Evolutionary conservation across 2,888 invertebrate species (phyloP), one percentile per base, ranked within the genome.

Genomic region (Noctua janthina): DNA sequence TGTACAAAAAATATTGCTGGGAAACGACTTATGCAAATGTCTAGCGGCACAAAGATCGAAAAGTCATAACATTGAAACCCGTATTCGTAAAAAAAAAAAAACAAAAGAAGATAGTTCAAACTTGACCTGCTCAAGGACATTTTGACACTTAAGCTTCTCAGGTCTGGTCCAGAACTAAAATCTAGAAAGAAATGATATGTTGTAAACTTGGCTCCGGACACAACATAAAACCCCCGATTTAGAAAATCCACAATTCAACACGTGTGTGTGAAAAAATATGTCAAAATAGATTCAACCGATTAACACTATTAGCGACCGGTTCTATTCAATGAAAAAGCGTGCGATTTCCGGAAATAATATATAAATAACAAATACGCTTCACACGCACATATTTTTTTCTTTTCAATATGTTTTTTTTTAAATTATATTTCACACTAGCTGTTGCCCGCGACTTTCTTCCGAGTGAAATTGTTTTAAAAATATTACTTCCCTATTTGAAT

Each of bases 251-350:
- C 49, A 66, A 49, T 39, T 51, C 15, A n/a, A 39, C 66, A 83
- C 56, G 46, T 59, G 29, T 17, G n/a, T 66, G 43, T 49, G 39
- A 56, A n/a, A 66, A 69, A 35, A 29, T 8, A 20, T 66, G 43
- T 77, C 29, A 51, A 81, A 77, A 83, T 67, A 67, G 66, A 71
- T 66, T 77, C 13, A 56, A 83, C 0, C n/a, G 35, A 83, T 71
- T 78, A 35, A 59, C 51, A 20, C 51, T 59, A 46, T 71, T 67
- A 83, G 67, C 29, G 35, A 78, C 78, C 69, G 78, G 83, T 71
- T 74, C n/a, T 29, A 23, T 46, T 67, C 10, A 51, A 71, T 71
- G 35, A 46, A 66, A 51, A 6, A 76, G 23, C 43, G 43, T 11
- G 51, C 35, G n/a, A 70, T 67, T 66, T 67, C 83, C 43, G 46